A percentile compares a stretch with the other conserved stretches of the same genome.
These are phyloP conservation scores for Lepidochitona cinerea DNA, from an alignment of 2,888 invertebrate genomes.

Conservation along the genomic window DNA sequence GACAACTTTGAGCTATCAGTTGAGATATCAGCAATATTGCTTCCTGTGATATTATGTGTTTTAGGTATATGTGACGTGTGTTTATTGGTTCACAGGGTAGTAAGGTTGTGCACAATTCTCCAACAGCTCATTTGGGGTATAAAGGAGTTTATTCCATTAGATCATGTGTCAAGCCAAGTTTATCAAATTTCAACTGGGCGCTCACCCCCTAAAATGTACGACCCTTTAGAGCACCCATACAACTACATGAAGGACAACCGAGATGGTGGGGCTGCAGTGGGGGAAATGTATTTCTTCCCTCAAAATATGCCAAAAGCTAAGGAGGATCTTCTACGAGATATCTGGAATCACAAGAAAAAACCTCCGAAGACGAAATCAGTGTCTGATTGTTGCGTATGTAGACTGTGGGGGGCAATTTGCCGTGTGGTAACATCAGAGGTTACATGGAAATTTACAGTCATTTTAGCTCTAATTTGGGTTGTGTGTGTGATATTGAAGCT, in stretches of 20 bases:
- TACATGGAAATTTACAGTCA: conserved; percentile 43
- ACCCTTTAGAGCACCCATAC: conserved; percentile 43
- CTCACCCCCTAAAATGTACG: conserved; percentile 33
- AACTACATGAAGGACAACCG: conserved; percentile 45
- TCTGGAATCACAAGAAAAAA: conserved; percentile 51
- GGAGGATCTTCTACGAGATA: conserved; percentile 55
- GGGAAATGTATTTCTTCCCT: conserved; percentile 50
- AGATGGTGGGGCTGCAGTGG: conserved; percentile 44
- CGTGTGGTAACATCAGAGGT: conserved; percentile 13
- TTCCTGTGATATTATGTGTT: conserved; percentile 38
- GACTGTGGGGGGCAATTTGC: neutral
- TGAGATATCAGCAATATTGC: neutral
- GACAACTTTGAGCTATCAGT: neutral
- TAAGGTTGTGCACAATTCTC: conserved; percentile 48
- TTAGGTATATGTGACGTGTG: conserved; percentile 53
- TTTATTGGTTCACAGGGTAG: conserved; percentile 50
- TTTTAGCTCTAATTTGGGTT: conserved; percentile 41
- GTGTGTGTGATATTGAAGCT: conserved; percentile 42
- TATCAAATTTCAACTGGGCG: conserved; percentile 55
- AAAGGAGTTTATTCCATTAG: conserved; percentile 54
- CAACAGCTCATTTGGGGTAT: conserved; percentile 45
- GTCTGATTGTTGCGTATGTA: neutral
- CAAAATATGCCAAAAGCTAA: conserved; percentile 47
- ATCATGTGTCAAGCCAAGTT: conserved; percentile 52
- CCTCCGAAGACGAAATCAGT: conserved; percentile 26